Evolutionary conservation across 1,140 invertebrate genomes (phyloP), one percentile per base, ranked within the genome.

Genomic region (Pachypsylla venusta): DNA sequence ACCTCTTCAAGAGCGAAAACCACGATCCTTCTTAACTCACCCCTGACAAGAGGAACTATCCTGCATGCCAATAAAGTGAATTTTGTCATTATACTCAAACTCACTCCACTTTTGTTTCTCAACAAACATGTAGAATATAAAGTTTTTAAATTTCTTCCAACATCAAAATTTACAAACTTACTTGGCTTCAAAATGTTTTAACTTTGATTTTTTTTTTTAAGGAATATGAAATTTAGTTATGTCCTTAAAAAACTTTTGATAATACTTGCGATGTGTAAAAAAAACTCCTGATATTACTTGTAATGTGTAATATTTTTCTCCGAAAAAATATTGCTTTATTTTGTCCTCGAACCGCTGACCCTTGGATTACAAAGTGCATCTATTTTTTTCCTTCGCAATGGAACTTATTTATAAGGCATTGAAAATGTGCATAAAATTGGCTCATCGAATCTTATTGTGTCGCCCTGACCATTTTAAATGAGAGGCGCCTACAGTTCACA

Each of bases 11-110:
- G 42, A 19, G 42, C 42, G 42, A 48, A 48, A 48, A 48, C 42
- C 42, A 48, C 42, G 42, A 48, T 48, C 42, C 42, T 48, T 48
- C 42, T 48, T 48, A 48, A 48, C 42, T 48, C 42, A 48, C 42
- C 42, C 42, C 16, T 48, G 22, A n/a, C 22, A 48, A 48, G 42
- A 48, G 42, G 42, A n/a, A 48, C 42, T 48, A 48, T 48, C 16
- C 42, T 48, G 42, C 16, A 48, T 48, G 7, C 16, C 42, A 48
- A 48, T 48, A 35, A 35, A 35, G 30, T 35, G 30, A 35, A 35
- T 35, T 35, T 35, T 35, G 30, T 35, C 30, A 35, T 35, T 35
- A 35, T 35, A 35, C 30, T 7, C 7, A 35, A 35, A 35, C 30
- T 35, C 30, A 35, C 30, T n/a, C 30, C n/a, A 35, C 30, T 35